Conservation (phyloP, 2,888 invertebrate species). For the Sarcophaga rosellei region DNA sequence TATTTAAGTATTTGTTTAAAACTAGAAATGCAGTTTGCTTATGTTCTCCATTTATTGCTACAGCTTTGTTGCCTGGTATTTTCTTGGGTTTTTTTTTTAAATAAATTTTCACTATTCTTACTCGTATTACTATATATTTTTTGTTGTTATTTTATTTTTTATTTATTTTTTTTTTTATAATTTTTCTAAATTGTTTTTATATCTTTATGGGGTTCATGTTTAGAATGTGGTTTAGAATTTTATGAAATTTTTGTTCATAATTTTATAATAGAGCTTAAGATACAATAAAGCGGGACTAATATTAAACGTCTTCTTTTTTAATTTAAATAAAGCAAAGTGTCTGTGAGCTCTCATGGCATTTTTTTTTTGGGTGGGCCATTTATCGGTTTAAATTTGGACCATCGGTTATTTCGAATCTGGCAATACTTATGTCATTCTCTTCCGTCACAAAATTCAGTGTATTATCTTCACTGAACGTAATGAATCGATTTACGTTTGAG, state of each 20-base stretch:
- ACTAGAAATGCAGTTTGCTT: background rate
- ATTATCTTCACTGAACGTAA: no score
- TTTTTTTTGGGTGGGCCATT: no score
- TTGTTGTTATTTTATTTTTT: background rate
- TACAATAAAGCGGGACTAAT: no score
- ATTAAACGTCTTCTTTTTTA: no score
- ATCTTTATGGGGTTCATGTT: background rate
- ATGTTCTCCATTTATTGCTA: background rate
- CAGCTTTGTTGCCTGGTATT: background rate
- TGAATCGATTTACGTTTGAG: no score
- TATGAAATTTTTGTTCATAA: background rate
- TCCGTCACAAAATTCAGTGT: no score
- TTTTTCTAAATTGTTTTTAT: background rate
- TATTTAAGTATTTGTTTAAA: background rate
- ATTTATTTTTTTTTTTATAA: background rate
- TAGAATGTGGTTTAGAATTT: background rate
- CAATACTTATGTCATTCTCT: no score
- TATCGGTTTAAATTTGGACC: no score
- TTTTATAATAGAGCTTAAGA: background rate
- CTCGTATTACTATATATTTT: background rate
- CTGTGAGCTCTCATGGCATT: no score
- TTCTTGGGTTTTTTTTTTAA: background rate
- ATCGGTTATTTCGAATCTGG: no score
- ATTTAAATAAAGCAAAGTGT: no score
- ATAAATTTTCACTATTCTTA: background rate